Percentiles rank a stretch among this genome's conserved stretches.
These are phyloP conservation scores for Drosophila limbata DNA, from an alignment of 2,888 invertebrate species.

Conservation along the genomic window DNA sequence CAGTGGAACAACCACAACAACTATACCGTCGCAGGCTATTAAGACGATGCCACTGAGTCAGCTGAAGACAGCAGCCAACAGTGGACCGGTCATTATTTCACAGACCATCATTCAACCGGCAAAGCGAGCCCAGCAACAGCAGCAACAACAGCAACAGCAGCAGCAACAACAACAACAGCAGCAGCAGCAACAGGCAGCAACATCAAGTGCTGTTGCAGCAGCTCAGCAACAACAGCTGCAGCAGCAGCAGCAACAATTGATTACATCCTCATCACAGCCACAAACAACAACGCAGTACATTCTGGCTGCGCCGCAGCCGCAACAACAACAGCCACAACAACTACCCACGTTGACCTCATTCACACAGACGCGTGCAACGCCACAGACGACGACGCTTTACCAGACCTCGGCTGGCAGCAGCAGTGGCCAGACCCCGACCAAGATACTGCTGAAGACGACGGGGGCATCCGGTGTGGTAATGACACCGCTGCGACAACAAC, in stretches of 20 bases:
- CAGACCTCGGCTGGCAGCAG: slow-evolving; percentile 78
- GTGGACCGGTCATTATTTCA: slow-evolving; percentile 84
- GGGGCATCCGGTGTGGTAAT: slow-evolving; percentile 83
- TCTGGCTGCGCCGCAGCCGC: slow-evolving; percentile 79
- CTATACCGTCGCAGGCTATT: slow-evolving; percentile 81
- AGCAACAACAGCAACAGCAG: slow-evolving; percentile 60
- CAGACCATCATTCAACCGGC: slow-evolving; percentile 85
- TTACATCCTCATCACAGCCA: slow-evolving; percentile 35
- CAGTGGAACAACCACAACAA: slow-evolving; percentile 71
- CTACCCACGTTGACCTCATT: slow-evolving; percentile 84
- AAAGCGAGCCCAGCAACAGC: slow-evolving; percentile 77
- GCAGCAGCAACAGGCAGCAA: slow-evolving; percentile 49
- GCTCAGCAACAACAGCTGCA: slow-evolving; percentile 47
- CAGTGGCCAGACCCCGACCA: slow-evolving; percentile 81
- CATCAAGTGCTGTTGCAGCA: slow-evolving; percentile 51
- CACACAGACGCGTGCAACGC: slow-evolving; percentile 77
- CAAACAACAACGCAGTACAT: slow-evolving; percentile 80
- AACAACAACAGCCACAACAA: slow-evolving; percentile 61
- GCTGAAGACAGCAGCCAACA: slow-evolving; percentile 82
- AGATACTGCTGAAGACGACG: slow-evolving; percentile 85
- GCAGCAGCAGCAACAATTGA: slow-evolving; percentile 50
- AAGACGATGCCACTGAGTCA: slow-evolving; percentile 84
- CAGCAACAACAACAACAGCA: slow-evolving; percentile 58
- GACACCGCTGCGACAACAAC: slow-evolving; percentile 78
- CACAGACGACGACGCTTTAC: slow-evolving; percentile 81